Evolutionary conservation across 2,113 vertebrate genomes (phyloP).

Genomic region (Helogale parvula): DNA sequence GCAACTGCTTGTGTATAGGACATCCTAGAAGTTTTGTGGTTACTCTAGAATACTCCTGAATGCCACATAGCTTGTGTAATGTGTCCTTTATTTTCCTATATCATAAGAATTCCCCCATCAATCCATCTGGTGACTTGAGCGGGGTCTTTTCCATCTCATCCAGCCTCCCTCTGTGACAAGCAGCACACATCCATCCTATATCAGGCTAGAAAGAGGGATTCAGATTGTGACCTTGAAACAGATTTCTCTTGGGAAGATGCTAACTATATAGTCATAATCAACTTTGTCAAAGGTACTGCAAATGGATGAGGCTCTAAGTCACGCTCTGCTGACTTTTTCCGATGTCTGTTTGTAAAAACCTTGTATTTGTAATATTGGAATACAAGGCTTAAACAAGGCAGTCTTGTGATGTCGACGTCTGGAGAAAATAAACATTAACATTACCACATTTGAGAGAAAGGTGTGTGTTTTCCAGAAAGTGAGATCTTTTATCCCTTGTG

Average conservation of each 20-base stretch:
- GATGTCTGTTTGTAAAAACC: conserved; percentile 34
- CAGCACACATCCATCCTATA: neutral
- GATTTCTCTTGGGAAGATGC: neutral
- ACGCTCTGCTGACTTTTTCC: conserved; percentile 17
- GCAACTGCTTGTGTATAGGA: neutral
- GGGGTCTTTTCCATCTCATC: neutral
- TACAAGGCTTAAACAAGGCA: conserved; percentile 11
- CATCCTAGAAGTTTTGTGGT: neutral
- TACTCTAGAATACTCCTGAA: neutral
- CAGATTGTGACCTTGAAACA: neutral
- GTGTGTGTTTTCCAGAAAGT: neutral
- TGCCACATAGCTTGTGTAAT: neutral
- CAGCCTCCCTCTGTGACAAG: neutral
- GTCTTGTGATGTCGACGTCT: neutral
- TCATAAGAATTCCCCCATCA: neutral
- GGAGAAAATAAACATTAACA: conserved; percentile 60
- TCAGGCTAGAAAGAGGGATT: neutral
- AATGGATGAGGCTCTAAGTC: neutral
- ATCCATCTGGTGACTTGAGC: neutral
- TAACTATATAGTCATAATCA: neutral
- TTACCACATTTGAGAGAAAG: neutral
- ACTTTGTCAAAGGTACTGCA: neutral
- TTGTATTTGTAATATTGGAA: neutral
- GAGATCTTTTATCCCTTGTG: neutral
- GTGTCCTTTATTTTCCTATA: neutral